Percentiles rank a stretch among this genome's conserved stretches.
phyloP scores from a whole-genome alignment of 2,113 vertebrate species.

The Physeter macrocephalus region DNA sequence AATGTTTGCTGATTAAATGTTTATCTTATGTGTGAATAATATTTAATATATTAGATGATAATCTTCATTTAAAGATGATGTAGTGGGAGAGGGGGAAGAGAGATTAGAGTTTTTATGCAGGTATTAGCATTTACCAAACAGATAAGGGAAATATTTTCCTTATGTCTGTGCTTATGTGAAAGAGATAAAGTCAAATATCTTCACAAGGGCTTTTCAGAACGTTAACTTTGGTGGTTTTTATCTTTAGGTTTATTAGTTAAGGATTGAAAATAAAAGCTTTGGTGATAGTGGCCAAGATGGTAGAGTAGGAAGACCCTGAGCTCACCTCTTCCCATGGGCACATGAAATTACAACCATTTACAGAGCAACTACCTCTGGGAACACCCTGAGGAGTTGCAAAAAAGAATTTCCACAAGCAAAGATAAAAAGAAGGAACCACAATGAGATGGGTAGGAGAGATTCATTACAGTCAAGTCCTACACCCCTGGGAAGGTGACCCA shows the following conservation, averaged over 20 bases:
- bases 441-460: not conserved
- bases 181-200: not conserved
- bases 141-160: not conserved
- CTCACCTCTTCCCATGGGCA: not conserved
- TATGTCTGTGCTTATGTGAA: not conserved
- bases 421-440: not conserved
- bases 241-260: not conserved
- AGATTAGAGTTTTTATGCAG: not conserved
- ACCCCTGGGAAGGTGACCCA: not conserved
- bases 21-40: not conserved
- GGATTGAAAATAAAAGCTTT: not conserved
- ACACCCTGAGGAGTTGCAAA: not conserved
- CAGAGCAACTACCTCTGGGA: not conserved
- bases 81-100: not conserved
- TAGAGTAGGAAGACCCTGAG: not conserved
- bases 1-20: not conserved
- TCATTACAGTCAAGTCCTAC: not conserved
- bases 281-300: not conserved
- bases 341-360: not conserved
- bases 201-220: not conserved
- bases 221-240: not conserved
- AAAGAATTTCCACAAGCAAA: not conserved
- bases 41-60: not conserved
- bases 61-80: not conserved
- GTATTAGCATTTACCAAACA: not conserved